Base-by-base conservation (phyloP, 1,140 invertebrate genomes). In the Drosophila kurseongensis region DNA sequence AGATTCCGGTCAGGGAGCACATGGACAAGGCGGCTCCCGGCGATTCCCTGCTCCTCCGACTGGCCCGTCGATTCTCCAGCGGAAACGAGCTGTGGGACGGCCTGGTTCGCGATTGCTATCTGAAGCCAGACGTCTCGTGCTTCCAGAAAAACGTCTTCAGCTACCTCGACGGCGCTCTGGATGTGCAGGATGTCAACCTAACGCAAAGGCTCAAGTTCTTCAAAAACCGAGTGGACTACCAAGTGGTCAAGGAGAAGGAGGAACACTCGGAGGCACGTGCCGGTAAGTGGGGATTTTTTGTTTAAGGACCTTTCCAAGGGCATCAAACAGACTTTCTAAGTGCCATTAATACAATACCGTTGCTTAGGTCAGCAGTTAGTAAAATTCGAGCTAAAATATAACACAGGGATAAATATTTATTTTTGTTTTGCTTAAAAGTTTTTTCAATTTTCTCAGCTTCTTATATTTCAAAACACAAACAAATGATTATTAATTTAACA, bases 71-170 rank as follows among this genome's bases (percentile, higher is more conserved):
- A 5, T 94, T 94, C 63, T 92, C 93, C 27, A 95, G 93, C 61
- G 95, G 94, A 47, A 96, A 96, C 67, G 93, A 94, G 55, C 93
- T 96, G 27, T 96, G 96, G 96, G 94, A 94, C 59, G 94, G 94
- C 14, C 93, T 97, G 23, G 93, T 96, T 40, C 94, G 94, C 51
- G 95, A 96, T 75, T 97, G 96, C 75, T 94, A 94, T 18, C 92
- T 93, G 18, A 93, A 93, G 61, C 94, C 95, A 18, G 94, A 95
- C 42, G 94, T 96, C 78, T 94, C 94, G 42, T 97, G 96, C 79
- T 95, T 97, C 29, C 95, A 96, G 78, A 96, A 95, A 71, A 96
- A 96, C 78, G 94, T 96, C 5, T 96, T 95, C 77, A 92, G 93
- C 9, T 96, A 95, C 82, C 83, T 97, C 45, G 94, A 96, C 60